Percentiles rank a stretch among this genome's conserved stretches.
Conservation (phyloP, 2,113 vertebrate genomes). For the Ovibos moschatus region DNA sequence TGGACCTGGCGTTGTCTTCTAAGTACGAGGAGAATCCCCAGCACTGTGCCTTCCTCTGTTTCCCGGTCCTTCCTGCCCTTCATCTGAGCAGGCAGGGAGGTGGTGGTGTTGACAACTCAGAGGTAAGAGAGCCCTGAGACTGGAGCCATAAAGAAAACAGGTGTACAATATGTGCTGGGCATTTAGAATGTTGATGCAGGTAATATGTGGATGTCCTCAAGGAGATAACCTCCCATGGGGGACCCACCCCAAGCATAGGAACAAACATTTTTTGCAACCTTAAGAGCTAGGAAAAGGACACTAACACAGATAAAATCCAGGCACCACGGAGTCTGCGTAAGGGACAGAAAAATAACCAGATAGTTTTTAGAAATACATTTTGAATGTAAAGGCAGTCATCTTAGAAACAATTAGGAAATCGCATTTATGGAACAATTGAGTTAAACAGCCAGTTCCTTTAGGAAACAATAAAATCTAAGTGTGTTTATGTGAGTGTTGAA, state of each 20-base stretch:
- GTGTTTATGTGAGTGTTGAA: background rate
- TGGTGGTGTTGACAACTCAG: background rate
- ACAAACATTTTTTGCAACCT: background rate
- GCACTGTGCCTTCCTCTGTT: background rate
- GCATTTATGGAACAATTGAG: background rate
- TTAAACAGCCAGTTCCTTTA: background rate
- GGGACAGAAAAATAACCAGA: background rate
- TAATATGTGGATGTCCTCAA: background rate
- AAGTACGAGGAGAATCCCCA: accelerated
- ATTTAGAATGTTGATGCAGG: background rate
- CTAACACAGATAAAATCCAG: background rate
- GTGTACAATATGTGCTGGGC: background rate
- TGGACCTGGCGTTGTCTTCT: background rate
- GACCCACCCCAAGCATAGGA: background rate
- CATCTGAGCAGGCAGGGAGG: background rate
- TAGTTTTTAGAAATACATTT: background rate
- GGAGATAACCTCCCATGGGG: accelerated
- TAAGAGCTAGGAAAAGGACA: background rate
- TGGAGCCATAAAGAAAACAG: background rate
- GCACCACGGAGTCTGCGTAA: background rate
- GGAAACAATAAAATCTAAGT: background rate
- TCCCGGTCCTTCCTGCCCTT: background rate
- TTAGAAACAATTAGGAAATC: conserved; percentile 19
- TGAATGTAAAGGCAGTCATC: background rate
- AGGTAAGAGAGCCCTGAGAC: background rate